A percentile compares a stretch with the other conserved stretches of the same genome.
phyloP scores from a whole-genome alignment of 1,140 invertebrate species.

The Varroa destructor region DNA sequence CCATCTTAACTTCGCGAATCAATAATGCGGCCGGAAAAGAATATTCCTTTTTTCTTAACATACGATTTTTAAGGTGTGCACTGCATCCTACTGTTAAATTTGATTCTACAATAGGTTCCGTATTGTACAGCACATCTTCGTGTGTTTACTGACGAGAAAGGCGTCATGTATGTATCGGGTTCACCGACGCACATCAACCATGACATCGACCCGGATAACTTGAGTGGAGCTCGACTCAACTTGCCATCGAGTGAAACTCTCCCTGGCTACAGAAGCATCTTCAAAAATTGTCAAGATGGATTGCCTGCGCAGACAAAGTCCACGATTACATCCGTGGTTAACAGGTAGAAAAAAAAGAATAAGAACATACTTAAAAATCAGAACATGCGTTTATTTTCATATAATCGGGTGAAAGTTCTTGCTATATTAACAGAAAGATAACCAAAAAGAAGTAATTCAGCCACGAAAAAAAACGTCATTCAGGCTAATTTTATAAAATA shows the following conservation, averaged over 20 bases:
- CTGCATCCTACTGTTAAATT: no score
- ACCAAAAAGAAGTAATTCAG: no score
- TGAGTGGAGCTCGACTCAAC: neutral
- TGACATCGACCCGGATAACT: slow-evolving; percentile 20
- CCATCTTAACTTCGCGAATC: no score
- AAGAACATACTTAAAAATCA: neutral
- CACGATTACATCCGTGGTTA: slow-evolving; percentile 2
- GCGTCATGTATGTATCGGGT: slow-evolving; percentile 1
- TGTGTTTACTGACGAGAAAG: slow-evolving; percentile 20
- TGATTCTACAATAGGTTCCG: neutral
- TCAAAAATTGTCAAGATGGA: slow-evolving; percentile 17
- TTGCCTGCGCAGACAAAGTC: slow-evolving; percentile 1
- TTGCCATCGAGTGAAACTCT: slow-evolving; percentile 25
- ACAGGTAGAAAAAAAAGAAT: neutral
- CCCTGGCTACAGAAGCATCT: slow-evolving; percentile 23
- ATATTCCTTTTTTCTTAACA: no score
- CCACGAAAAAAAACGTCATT: no score
- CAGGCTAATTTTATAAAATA: no score
- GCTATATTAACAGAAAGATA: no score
- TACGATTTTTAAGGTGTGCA: no score
- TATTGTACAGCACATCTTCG: slow-evolving; percentile 16
- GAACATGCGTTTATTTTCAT: no score
- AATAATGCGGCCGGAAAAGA: no score
- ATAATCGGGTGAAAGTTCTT: no score
- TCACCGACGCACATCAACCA: slow-evolving; percentile 25